Evolutionary conservation across 2,797 vertebrate species (phyloP).

Genomic region (Galagoides demidoff): DNA sequence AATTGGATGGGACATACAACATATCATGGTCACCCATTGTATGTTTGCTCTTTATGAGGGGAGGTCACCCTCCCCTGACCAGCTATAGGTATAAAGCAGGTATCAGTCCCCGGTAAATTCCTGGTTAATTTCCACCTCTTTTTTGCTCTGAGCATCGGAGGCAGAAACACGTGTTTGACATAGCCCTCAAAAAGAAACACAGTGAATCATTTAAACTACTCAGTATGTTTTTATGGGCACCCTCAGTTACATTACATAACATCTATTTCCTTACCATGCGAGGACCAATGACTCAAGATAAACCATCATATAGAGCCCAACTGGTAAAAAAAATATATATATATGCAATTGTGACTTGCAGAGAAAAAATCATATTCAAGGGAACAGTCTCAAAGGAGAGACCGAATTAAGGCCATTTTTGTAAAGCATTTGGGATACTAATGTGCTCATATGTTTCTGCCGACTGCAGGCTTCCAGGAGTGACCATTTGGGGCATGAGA

Average conservation of each 20-base stretch:
- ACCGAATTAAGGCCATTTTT: background rate
- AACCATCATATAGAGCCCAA: no score
- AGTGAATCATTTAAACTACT: background rate
- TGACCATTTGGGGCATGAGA: conserved; percentile 58
- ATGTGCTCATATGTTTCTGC: background rate
- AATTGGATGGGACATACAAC: no score
- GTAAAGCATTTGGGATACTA: no score
- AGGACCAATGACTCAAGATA: background rate
- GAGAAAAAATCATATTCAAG: background rate
- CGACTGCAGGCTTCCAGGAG: conserved; percentile 62
- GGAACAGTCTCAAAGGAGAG: background rate
- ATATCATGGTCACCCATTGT: rapidly evolving
- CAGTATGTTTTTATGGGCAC: background rate
- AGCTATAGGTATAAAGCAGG: no score
- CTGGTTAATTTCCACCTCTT: background rate
- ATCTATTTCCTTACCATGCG: background rate
- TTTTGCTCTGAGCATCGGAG: background rate
- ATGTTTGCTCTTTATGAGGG: background rate
- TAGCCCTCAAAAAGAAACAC: background rate
- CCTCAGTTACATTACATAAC: rapidly evolving
- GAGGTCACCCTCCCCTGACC: rapidly evolving
- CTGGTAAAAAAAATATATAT: background rate
- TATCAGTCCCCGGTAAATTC: no score
- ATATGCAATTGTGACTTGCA: background rate
- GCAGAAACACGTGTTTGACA: background rate